Evolutionary conservation across 2,797 vertebrate genomes (phyloP).

Genomic region (Periparus ater): DNA sequence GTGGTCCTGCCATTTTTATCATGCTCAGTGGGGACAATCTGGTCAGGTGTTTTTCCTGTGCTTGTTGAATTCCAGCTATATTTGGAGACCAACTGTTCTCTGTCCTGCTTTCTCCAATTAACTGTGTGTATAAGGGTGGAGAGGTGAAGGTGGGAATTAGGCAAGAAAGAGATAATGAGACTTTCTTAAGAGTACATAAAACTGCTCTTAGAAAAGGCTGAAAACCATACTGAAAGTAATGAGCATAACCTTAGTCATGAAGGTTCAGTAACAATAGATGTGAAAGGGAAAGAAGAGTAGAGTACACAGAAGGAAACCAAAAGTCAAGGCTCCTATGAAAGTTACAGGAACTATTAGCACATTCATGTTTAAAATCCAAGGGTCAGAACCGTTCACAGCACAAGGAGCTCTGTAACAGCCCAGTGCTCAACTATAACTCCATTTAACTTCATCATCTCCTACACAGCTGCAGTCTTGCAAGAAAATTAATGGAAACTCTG

Average conservation of each 20-base stretch:
- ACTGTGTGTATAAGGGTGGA: background rate
- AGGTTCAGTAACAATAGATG: background rate
- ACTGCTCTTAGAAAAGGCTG: background rate
- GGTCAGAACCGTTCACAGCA: background rate
- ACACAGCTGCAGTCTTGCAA: background rate
- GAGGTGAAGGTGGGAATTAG: constrained; percentile 2
- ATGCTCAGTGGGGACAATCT: background rate
- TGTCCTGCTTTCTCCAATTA: constrained; percentile 12
- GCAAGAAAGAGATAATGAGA: background rate
- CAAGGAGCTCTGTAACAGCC: background rate
- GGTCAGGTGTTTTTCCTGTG: background rate
- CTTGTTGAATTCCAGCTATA: constrained; percentile 14
- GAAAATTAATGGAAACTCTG: background rate
- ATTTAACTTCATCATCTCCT: background rate
- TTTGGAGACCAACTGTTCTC: background rate
- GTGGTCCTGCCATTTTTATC: background rate
- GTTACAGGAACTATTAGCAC: background rate
- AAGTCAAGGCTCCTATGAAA: background rate
- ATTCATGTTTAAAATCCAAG: background rate
- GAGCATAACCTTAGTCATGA: background rate
- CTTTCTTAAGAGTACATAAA: background rate
- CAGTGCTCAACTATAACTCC: background rate
- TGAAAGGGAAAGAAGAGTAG: background rate
- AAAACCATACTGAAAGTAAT: background rate
- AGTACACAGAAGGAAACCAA: background rate